Evolutionary conservation across 2,888 invertebrate genomes (phyloP).

Genomic region (Girardia tigrina): DNA sequence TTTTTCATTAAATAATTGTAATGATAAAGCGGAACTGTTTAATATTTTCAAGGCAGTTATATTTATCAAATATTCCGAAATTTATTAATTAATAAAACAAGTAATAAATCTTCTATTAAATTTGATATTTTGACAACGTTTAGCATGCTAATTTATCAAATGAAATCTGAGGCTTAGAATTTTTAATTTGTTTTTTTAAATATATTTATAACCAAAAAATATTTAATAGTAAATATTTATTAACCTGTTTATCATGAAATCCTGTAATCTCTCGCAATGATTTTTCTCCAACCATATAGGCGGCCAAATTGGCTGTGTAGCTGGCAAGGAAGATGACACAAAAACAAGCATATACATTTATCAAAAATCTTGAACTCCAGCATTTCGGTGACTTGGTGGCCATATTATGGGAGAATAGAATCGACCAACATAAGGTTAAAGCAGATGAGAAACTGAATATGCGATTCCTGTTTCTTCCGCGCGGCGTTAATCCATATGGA

Average conservation of each 20-base stretch:
- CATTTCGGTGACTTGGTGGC: constrained; percentile 37
- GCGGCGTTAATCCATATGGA: constrained; percentile 37
- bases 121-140: background rate
- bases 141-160: background rate
- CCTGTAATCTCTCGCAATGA: constrained; percentile 30
- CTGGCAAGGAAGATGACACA: constrained; percentile 36
- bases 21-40: too few relatives aligned
- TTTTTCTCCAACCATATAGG: constrained; percentile 37
- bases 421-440: constrained; percentile 37
- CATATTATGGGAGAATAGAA: constrained; percentile 37
- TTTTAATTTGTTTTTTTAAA: background rate
- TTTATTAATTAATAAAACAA: too few relatives aligned
- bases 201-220: background rate
- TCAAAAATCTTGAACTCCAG: constrained; percentile 36
- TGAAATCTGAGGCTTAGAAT: background rate
- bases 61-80: too few relatives aligned
- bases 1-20: too few relatives aligned
- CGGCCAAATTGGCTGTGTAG: constrained; percentile 37
- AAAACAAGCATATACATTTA: constrained; percentile 37
- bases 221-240: constrained; percentile 18
- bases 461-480: constrained; percentile 34
- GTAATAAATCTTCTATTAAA: too few relatives aligned
- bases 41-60: too few relatives aligned
- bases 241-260: constrained; percentile 34
- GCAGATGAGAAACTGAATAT: constrained; percentile 38